These are phyloP conservation scores for Choreutis nemorana DNA, from an alignment of 2,888 invertebrate species.

Conservation along the genomic window DNA sequence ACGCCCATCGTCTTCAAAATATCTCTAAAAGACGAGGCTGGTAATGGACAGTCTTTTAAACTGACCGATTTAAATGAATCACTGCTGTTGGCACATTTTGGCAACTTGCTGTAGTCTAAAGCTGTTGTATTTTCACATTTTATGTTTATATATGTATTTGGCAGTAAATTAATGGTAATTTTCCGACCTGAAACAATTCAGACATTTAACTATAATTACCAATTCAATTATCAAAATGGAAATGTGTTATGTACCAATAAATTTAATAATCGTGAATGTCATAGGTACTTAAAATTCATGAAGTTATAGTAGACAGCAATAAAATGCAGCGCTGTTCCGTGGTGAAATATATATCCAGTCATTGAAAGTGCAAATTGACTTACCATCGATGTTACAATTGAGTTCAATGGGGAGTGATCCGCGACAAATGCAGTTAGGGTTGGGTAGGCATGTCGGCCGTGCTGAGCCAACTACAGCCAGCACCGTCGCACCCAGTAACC, in stretches of 20 bases:
- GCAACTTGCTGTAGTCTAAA: conserved; percentile 50
- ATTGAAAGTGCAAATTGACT: conserved; percentile 27
- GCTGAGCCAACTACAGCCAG: conserved; percentile 47
- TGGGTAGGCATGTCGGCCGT: conserved; percentile 39
- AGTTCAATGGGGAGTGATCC: conserved; percentile 53
- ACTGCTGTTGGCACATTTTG: conserved; percentile 47
- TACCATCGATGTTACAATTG: conserved; percentile 58
- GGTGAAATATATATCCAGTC: no score
- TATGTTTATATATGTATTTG: conserved; percentile 47
- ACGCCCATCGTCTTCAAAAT: conserved; percentile 54
- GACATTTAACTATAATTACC: conserved; percentile 1
- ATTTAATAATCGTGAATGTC: background rate
- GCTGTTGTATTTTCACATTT: conserved; percentile 47
- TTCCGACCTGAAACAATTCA: conserved; percentile 38
- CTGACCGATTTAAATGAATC: conserved; percentile 51
- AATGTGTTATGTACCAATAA: background rate
- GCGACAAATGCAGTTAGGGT: conserved; percentile 59
- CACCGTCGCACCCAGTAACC: conserved; percentile 33
- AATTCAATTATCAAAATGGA: no score
- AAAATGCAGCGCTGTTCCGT: no score
- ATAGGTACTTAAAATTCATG: background rate
- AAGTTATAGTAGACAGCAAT: no score
- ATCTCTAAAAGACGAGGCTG: conserved; percentile 53
- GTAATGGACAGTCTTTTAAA: conserved; percentile 63
- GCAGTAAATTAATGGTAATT: conserved; percentile 48